Evolutionary conservation across 2,113 vertebrate genomes (phyloP).

Genomic region (Philantomba maxwellii): DNA sequence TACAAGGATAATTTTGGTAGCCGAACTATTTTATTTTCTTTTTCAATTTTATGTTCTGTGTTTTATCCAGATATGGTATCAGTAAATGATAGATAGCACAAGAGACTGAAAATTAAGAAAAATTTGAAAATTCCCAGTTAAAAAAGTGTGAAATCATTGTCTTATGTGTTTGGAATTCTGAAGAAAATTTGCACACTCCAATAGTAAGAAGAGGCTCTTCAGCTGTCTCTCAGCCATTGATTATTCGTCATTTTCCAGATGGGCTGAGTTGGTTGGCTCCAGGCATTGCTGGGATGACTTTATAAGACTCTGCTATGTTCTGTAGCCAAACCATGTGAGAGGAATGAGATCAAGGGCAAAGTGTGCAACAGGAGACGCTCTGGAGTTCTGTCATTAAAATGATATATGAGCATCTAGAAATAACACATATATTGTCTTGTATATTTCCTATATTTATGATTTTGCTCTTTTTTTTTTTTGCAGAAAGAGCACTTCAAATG

Average conservation of each 20-base stretch:
- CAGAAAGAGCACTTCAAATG: constrained; percentile 62
- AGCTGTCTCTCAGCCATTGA: not conserved
- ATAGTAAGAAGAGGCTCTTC: not conserved
- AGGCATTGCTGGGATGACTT: constrained; percentile 26
- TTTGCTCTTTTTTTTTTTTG: constrained; percentile 14
- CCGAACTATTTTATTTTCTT: constrained; percentile 35
- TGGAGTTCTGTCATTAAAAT: not conserved
- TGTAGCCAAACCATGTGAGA: not conserved
- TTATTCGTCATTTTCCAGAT: not conserved
- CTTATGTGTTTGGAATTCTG: not conserved
- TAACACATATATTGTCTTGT: not conserved
- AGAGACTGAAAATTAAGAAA: not conserved
- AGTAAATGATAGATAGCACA: not conserved
- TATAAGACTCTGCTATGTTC: constrained; percentile 9
- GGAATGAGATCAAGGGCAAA: constrained; percentile 26
- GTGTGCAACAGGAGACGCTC: not conserved
- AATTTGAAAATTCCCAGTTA: not conserved
- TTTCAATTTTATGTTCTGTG: constrained; percentile 59
- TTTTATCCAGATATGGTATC: constrained; percentile 45
- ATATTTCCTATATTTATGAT: not conserved
- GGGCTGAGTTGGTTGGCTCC: constrained; percentile 28
- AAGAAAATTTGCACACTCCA: not conserved
- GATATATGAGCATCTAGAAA: not conserved
- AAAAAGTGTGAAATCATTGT: not conserved
- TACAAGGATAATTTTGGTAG: constrained; percentile 38